Base-by-base conservation (phyloP, 2,797 vertebrate genomes). In the Corythornis leucogaster region DNA sequence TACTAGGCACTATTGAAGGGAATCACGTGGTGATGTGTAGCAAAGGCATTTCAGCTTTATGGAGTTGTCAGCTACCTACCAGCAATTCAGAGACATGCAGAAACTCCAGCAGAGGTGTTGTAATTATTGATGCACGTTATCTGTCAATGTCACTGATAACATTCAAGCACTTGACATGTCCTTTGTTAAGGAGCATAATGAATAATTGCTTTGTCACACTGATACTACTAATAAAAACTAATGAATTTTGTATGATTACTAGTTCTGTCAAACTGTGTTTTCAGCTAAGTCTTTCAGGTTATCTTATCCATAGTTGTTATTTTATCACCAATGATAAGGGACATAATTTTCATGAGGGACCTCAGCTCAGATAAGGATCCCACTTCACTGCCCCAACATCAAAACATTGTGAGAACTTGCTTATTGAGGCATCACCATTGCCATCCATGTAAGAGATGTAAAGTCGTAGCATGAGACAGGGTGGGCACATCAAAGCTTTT, bases 331-430 rank as follows among this genome's bases (percentile, higher is more conserved):
- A 0, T 28, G 20, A 26, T 17, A 38, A 2, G 0, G 7, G 28
- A 61, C 26, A 4, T 15, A 11, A 53, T 66, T 82, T 82, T 62
- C 2, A 0, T 15, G 48, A 62, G 55, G 8, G 38, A 33, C 28
- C 25, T 31, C 54, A 7, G 51, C 58, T 75, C 42, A 61, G 26
- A 40, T 12, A 8, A 66, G 28, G 48, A 73, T 79, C 30, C 35
- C 74, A 16, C 25, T 70, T 45, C 0, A 0, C 45, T 64, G 21
- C 12, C 24, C 19, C 42, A 19, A 33, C 22, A 31, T 20, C 59
- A 76, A 5, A 8, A 10, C 30, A 10, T 0, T 17, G 30, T 6
- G 2, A 81, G 28, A 61, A 13, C 22, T 70, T 0, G 0, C 38
- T 48, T 78, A 16, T 69, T 64, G 66, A 33, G 33, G 4, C 51